A percentile compares a stretch with the other conserved stretches of the same genome.
phyloP scores from a whole-genome alignment of 2,797 vertebrate species.

The Clarias laeviceps region DNA sequence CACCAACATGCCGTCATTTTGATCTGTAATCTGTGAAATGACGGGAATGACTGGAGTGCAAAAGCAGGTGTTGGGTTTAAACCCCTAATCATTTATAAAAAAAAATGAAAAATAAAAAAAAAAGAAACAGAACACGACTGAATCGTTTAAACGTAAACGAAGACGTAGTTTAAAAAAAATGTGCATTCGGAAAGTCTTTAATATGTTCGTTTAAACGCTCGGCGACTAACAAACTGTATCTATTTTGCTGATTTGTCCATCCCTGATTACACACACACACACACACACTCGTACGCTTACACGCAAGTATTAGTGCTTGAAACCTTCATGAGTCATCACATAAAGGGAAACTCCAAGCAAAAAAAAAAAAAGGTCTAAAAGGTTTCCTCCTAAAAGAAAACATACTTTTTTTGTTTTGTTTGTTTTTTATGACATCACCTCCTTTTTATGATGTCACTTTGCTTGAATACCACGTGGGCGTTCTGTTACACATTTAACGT shows the following conservation, averaged over 20 bases:
- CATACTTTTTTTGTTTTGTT: background rate
- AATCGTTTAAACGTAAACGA: background rate
- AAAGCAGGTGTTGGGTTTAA: background rate
- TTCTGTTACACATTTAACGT: too few species aligned
- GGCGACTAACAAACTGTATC: background rate
- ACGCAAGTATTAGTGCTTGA: background rate
- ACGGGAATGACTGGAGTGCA: too few species aligned
- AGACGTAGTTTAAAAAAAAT: background rate
- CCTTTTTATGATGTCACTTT: background rate
- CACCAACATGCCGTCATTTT: too few species aligned
- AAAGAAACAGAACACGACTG: too few species aligned
- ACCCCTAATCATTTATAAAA: background rate
- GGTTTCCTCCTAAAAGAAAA: background rate
- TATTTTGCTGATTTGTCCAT: background rate
- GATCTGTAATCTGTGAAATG: too few species aligned
- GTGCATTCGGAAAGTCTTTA: background rate
- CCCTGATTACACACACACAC: background rate
- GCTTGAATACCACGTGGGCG: background rate
- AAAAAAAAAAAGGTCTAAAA: background rate
- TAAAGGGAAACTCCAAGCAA: background rate
- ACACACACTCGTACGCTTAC: background rate
- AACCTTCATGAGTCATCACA: background rate
- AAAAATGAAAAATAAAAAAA: too few species aligned
- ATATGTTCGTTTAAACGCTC: background rate
- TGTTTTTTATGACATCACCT: background rate